Conservation (phyloP, 2,797 vertebrate genomes). For the Peromyscus nudipes region DNA sequence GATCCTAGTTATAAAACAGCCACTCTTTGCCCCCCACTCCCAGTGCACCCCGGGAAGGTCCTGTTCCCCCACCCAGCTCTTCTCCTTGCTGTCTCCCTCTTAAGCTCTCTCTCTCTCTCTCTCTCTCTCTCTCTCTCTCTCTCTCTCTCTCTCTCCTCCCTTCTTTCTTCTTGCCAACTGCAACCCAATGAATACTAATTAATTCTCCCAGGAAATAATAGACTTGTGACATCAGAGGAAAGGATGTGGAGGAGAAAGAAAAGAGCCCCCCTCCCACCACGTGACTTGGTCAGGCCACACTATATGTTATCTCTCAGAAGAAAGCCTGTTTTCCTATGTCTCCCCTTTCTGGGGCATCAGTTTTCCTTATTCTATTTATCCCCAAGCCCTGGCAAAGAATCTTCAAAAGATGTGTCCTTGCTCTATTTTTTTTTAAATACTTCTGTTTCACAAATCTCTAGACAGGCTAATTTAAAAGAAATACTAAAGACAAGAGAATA, state of each 20-base stretch:
- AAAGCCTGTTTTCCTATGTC: slow-evolving; percentile 85
- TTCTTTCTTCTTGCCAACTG: slow-evolving; percentile 69
- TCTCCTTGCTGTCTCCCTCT: slow-evolving; percentile 45
- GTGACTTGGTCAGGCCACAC: slow-evolving; percentile 78
- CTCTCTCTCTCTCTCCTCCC: slow-evolving; percentile 6
- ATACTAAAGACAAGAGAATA: not conserved
- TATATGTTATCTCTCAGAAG: slow-evolving; percentile 79
- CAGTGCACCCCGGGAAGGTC: slow-evolving; percentile 57
- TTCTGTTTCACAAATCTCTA: slow-evolving; percentile 68
- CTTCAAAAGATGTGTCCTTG: slow-evolving; percentile 83
- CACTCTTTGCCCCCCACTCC: slow-evolving; percentile 78
- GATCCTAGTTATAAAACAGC: slow-evolving; percentile 88
- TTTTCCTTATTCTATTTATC: slow-evolving; percentile 90
- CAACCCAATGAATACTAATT: slow-evolving; percentile 88
- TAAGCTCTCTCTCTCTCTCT: slow-evolving; percentile 56
- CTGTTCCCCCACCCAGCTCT: slow-evolving; percentile 65
- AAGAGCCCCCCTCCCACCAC: slow-evolving; percentile 83
- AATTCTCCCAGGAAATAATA: slow-evolving; percentile 84
- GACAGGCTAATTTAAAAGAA: not conserved
- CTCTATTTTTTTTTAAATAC: slow-evolving; percentile 78
- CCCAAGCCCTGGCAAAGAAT: slow-evolving; percentile 81
- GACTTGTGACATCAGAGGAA: slow-evolving; percentile 87
- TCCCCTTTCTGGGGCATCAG: slow-evolving; percentile 79
- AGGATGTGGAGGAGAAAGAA: slow-evolving; percentile 83
- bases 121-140: not conserved